These are phyloP conservation scores for Ceriagrion tenellum DNA, from an alignment of 2,888 invertebrate species.

Conservation along the genomic window DNA sequence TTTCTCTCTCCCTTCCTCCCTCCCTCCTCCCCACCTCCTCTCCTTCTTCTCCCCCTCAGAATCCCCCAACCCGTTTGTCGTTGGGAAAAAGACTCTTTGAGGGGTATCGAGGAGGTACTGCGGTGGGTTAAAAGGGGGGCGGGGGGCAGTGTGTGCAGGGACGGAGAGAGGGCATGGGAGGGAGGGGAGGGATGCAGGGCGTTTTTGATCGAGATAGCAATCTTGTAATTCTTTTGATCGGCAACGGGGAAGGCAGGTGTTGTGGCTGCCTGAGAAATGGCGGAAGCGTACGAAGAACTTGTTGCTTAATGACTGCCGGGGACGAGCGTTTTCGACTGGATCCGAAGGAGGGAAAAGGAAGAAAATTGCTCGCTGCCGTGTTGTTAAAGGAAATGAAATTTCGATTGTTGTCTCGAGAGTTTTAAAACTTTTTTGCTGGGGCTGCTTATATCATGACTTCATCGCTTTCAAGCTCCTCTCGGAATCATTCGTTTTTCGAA, in stretches of 20 bases:
- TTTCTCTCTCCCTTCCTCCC: neutral
- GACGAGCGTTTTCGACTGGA: constrained; percentile 37
- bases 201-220: constrained; percentile 63
- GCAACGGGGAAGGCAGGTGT: constrained; percentile 59
- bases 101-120: neutral
- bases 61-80: constrained; percentile 15
- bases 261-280: constrained; percentile 51
- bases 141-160: neutral
- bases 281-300: constrained; percentile 46
- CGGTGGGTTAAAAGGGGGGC: too few relatives aligned
- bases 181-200: constrained; percentile 22
- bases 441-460: constrained; percentile 41
- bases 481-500: constrained; percentile 26
- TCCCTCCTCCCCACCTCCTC: neutral
- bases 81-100: neutral
- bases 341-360: neutral
- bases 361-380: constrained; percentile 25
- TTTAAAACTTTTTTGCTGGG: constrained; percentile 1
- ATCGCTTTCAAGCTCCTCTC: constrained; percentile 2
- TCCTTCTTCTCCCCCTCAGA: neutral
- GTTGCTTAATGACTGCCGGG: constrained; percentile 55
- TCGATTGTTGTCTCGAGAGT: constrained; percentile 44
- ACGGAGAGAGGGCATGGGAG: neutral
- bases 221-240: constrained; percentile 65
- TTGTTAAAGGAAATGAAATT: constrained; percentile 51